phyloP scores from a whole-genome alignment of 1,140 invertebrate genomes.

The Achroia grisella region DNA sequence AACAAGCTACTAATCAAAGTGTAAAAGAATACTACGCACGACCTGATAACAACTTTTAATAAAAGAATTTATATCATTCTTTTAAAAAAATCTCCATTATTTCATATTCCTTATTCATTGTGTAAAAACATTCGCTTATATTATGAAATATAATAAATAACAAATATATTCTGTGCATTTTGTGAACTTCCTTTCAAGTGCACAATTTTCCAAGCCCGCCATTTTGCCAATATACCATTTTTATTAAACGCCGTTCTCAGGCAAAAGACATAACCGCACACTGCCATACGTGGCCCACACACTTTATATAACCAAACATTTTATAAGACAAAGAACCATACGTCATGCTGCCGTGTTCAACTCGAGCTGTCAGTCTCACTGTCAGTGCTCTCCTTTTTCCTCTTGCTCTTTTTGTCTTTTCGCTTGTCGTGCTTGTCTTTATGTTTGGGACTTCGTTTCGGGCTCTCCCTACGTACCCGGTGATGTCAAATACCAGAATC shows the following conservation, averaged over 20 bases:
- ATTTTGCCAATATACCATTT: background rate
- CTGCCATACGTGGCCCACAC: background rate
- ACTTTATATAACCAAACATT: background rate
- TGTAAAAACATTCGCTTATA: no score
- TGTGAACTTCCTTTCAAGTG: no score
- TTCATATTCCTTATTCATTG: no score
- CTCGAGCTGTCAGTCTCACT: conserved; percentile 46
- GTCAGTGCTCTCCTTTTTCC: conserved; percentile 22
- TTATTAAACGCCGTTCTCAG: background rate
- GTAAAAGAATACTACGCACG: no score
- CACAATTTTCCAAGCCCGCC: no score
- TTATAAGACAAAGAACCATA: background rate
- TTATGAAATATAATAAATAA: no score
- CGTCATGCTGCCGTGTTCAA: conserved; percentile 25
- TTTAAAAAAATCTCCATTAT: no score
- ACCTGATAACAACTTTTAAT: no score
- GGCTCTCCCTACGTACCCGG: conserved; percentile 49
- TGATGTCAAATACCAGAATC: conserved; percentile 70
- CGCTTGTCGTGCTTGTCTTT: conserved; percentile 14
- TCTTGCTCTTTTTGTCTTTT: conserved; percentile 45
- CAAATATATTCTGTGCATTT: no score
- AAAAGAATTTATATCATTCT: no score
- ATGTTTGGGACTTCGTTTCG: conserved; percentile 32
- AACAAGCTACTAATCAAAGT: no score
- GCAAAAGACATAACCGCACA: background rate